Evolutionary conservation across 2,797 vertebrate genomes (phyloP), one percentile per base, ranked within the genome.

Genomic region (Petrocephalus sullivani): DNA sequence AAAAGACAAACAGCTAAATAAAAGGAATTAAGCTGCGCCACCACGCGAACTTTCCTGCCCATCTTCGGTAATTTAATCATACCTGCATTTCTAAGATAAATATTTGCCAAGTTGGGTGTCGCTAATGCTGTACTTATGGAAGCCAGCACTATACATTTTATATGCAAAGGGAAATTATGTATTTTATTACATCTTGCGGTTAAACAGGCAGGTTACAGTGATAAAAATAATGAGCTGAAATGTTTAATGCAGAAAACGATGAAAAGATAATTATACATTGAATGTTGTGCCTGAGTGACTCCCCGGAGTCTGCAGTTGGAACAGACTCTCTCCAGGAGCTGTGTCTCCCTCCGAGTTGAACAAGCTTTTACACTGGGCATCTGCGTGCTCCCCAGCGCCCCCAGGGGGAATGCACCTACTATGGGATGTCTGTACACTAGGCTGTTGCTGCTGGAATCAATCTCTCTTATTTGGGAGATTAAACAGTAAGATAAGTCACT

Each of bases 121-220:
- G 3, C 81, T 84, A 51, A 84, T 49, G 53, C 54, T 9, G 3
- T 23, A 84, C 49, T 51, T 51, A 51, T 23, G 46, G 49, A 12
- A 84, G 54, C 51, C 46, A 51, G 81, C 28, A 51, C 21, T 14
- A 28, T 54, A 54, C 46, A 54, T 84, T 51, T 51, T 54, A 53
- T 51, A 84, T 54, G 81, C 51, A 54, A 84, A 84, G 81, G n/a
- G n/a, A 84, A 82, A 82, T 82, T 53, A 12, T 54, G 46, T 84
- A 54, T 78, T 78, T 78, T 78, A 46, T 78, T 46, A 78, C 37
- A 46, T 78, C 37, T 78, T 78, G 71, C 16, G 37, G 71, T 46
- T 78, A 41, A 78, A 41, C 71, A 78, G 71, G 37, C 71, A 78
- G 71, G 71, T 46, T 46, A 78, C 71, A 78, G 71, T 49, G 16